Percentiles rank a stretch among this genome's conserved stretches.
These are phyloP conservation scores for Psittacula cyanocephala DNA, from an alignment of 2,113 vertebrate species.

Conservation along the genomic window DNA sequence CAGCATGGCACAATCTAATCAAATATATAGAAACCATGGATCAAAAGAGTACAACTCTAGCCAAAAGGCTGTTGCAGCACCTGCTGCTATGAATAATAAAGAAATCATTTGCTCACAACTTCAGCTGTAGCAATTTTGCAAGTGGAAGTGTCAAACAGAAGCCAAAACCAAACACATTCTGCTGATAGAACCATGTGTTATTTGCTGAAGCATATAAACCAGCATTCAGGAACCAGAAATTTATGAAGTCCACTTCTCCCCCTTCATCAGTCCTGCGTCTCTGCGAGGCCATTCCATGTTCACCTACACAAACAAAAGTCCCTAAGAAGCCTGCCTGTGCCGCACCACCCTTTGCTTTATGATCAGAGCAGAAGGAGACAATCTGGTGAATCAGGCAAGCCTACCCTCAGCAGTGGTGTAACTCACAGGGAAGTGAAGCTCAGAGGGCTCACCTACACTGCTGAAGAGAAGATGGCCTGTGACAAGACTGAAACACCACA, in stretches of 20 bases:
- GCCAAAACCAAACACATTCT: slow-evolving; percentile 52
- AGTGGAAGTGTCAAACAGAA: slow-evolving; percentile 54
- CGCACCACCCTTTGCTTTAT: background rate
- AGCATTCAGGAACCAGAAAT: background rate
- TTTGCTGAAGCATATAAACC: background rate
- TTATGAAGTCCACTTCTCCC: background rate
- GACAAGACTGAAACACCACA: background rate
- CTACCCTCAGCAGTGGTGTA: accelerated
- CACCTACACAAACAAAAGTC: background rate
- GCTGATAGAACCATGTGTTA: slow-evolving; percentile 16
- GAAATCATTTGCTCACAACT: slow-evolving; percentile 37
- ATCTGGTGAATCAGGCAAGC: background rate
- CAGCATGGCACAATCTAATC: slow-evolving; percentile 19
- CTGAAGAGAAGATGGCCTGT: background rate
- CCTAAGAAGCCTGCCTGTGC: background rate
- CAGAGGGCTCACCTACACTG: background rate
- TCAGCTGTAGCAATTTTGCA: slow-evolving; percentile 58
- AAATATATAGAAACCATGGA: slow-evolving; percentile 49
- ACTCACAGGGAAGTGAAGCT: background rate
- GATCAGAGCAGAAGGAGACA: background rate
- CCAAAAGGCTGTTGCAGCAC: slow-evolving; percentile 55
- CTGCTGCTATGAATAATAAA: slow-evolving; percentile 70
- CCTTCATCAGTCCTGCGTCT: background rate
- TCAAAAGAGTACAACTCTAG: slow-evolving; percentile 7
- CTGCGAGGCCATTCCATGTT: accelerated